phyloP scores from a whole-genome alignment of 2,113 vertebrate species.

The Strigops habroptila region DNA sequence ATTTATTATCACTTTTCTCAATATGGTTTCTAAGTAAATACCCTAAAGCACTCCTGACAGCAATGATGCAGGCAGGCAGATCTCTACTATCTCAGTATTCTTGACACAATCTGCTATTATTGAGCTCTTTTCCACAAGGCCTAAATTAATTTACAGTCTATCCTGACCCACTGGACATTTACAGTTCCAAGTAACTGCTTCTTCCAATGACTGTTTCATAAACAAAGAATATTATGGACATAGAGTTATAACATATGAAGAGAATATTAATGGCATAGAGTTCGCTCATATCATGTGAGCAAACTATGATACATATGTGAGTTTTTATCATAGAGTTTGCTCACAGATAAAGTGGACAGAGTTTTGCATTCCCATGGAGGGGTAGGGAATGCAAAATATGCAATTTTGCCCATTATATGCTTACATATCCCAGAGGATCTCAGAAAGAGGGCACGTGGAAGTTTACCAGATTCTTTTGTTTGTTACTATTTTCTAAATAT shows the following conservation, averaged over 20 bases:
- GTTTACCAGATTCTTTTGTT: background rate
- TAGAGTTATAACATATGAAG: background rate
- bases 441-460: background rate
- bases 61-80: background rate
- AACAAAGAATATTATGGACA: background rate
- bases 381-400: rapidly evolving
- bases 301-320: no score
- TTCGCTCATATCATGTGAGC: no score
- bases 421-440: background rate
- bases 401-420: background rate
- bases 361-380: no score
- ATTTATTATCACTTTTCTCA: background rate
- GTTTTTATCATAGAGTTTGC: no score
- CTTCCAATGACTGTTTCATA: background rate
- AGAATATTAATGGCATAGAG: no score
- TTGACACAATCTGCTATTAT: background rate
- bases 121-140: background rate
- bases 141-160: background rate
- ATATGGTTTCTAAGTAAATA: background rate
- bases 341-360: no score
- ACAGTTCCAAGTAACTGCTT: background rate
- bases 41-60: background rate
- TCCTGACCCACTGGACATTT: background rate
- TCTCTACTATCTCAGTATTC: background rate
- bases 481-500: background rate